phyloP scores from a whole-genome alignment of 2,888 invertebrate genomes.

The Lasioglossum pauxillum region DNA sequence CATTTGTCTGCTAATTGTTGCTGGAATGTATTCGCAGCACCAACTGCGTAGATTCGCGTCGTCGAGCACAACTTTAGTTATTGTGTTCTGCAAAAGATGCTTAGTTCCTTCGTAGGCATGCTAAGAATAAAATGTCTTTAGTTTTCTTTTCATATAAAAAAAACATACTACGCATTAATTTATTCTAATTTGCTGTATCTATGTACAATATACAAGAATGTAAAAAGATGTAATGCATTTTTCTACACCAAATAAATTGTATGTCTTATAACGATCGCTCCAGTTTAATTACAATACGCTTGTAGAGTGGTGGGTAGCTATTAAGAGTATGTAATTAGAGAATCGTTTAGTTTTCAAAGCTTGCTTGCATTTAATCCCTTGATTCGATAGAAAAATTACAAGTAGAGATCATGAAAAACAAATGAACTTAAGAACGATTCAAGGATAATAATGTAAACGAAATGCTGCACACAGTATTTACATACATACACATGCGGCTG shows the following conservation, averaged over 20 bases:
- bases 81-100: not conserved
- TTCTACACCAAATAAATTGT: conserved; percentile 29
- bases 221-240: conserved; percentile 7
- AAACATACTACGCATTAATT: conserved; percentile 3
- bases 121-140: not conserved
- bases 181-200: conserved; percentile 10
- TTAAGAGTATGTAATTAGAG: not conserved
- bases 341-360: not conserved
- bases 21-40: not conserved
- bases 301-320: not conserved
- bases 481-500: not conserved
- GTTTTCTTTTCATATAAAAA: conserved; percentile 18
- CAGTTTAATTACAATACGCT: conserved; percentile 1
- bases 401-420: not conserved
- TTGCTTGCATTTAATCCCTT: not conserved
- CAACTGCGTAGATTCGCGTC: not conserved
- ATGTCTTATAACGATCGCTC: not conserved
- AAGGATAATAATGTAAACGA: not conserved
- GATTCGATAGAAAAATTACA: conserved; percentile 11
- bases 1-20: not conserved
- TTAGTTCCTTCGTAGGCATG: not conserved
- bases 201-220: conserved; percentile 12
- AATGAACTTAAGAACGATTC: not conserved
- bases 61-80: not conserved
- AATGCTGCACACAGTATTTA: conserved; percentile 19